Evolutionary conservation across 1,140 invertebrate species (phyloP).

Genomic region (Tigriopus japonicus): DNA sequence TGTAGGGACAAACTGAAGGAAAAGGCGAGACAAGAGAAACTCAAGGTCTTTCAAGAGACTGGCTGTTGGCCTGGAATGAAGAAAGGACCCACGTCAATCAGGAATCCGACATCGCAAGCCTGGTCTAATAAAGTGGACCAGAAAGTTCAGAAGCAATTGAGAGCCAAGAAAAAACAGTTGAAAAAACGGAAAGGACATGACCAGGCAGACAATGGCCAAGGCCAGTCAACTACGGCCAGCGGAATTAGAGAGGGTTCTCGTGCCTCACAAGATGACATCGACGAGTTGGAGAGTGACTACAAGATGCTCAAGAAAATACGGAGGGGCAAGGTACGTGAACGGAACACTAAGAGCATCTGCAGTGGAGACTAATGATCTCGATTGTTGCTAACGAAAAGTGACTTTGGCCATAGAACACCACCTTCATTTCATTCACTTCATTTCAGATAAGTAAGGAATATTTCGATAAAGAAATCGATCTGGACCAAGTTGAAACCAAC

Average conservation of each 20-base stretch:
- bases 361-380: too few relatives aligned
- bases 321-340: slow-evolving; percentile 43
- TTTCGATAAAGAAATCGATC: too few relatives aligned
- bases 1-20: slow-evolving; percentile 53
- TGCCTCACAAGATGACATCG: slow-evolving; percentile 40
- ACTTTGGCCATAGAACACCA: too few relatives aligned
- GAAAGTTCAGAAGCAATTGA: slow-evolving; percentile 43
- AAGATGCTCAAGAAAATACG: slow-evolving; percentile 70
- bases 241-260: slow-evolving; percentile 20
- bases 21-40: slow-evolving; percentile 45
- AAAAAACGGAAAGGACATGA: background rate
- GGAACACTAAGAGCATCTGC: too few relatives aligned
- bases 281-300: slow-evolving; percentile 61
- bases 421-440: too few relatives aligned
- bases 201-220: slow-evolving; percentile 31
- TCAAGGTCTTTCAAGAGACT: slow-evolving; percentile 46
- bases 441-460: too few relatives aligned
- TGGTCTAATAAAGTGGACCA: slow-evolving; percentile 62
- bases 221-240: too few relatives aligned
- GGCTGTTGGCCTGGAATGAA: slow-evolving; percentile 53
- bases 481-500: too few relatives aligned
- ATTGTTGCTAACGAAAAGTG: too few relatives aligned
- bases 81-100: slow-evolving; percentile 32
- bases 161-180: slow-evolving; percentile 35
- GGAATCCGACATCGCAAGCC: slow-evolving; percentile 35